A percentile compares a stretch with the other conserved stretches of the same genome.
These are phyloP conservation scores for Ctenopoma multispine DNA, from an alignment of 2,797 vertebrate species.

Conservation along the genomic window DNA sequence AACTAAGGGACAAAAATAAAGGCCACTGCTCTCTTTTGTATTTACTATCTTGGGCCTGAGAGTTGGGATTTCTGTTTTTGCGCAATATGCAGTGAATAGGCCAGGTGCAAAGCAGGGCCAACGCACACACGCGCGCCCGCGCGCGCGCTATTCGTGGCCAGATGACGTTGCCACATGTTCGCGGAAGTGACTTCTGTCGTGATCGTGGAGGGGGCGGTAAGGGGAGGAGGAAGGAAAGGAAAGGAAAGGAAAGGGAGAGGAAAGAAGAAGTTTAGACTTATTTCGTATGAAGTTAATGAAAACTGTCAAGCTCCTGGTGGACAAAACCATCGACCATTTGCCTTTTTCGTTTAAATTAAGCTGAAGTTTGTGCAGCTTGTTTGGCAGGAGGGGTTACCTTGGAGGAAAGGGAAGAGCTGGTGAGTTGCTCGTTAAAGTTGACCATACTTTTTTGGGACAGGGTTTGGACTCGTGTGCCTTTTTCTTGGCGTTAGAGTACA, in stretches of 20 bases:
- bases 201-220: slow-evolving; percentile 65
- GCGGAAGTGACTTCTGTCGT: slow-evolving; percentile 86
- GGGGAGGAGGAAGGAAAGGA: slow-evolving; percentile 71
- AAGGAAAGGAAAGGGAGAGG: slow-evolving; percentile 68
- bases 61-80: slow-evolving; percentile 49
- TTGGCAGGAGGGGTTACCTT: slow-evolving; percentile 60
- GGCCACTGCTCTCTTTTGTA: background rate
- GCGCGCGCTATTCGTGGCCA: slow-evolving; percentile 39
- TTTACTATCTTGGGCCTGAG: background rate
- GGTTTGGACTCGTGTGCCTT: slow-evolving; percentile 36
- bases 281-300: slow-evolving; percentile 59
- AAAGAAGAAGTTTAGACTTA: slow-evolving; percentile 73
- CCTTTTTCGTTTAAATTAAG: slow-evolving; percentile 39
- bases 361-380: slow-evolving; percentile 49
- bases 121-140: slow-evolving; percentile 3
- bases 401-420: slow-evolving; percentile 77
- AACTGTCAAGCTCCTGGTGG: slow-evolving; percentile 10
- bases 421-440: slow-evolving; percentile 82
- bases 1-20: background rate
- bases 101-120: slow-evolving; percentile 68
- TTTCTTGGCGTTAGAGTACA: slow-evolving; percentile 3
- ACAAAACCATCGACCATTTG: slow-evolving; percentile 16
- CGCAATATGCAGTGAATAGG: slow-evolving; percentile 46
- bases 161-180: slow-evolving; percentile 85
- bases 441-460: slow-evolving; percentile 64